Percentiles rank a stretch among this genome's conserved stretches.
Evolutionary conservation across 2,888 invertebrate genomes (phyloP).

Genomic region (Tuberolachnus salignus): DNA sequence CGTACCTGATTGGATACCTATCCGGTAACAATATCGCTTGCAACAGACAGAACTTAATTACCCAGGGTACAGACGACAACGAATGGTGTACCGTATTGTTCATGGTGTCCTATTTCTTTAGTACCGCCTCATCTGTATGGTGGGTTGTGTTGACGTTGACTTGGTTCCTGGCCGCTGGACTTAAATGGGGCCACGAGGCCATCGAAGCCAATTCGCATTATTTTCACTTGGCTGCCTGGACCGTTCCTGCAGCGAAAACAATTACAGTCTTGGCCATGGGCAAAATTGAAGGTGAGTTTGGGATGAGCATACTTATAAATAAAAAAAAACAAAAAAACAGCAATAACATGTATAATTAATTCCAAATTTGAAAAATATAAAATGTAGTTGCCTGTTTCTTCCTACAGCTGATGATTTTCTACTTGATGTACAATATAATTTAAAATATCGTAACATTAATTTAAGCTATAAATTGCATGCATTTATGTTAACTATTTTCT

Average conservation of each 20-base stretch:
- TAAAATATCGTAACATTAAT: too few relatives aligned
- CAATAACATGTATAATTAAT: too few relatives aligned
- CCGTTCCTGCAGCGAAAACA: constrained; percentile 92
- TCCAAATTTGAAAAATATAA: background rate
- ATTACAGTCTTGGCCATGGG: constrained; percentile 94
- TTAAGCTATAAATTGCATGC: too few relatives aligned
- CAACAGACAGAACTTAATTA: constrained; percentile 72
- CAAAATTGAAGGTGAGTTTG: constrained; percentile 88
- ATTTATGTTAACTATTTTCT: too few relatives aligned
- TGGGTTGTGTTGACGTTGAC: constrained; percentile 95
- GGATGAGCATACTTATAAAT: too few relatives aligned
- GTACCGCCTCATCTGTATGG: constrained; percentile 97
- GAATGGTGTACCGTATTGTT: constrained; percentile 90
- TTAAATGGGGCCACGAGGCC: constrained; percentile 98
- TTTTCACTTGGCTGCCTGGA: constrained; percentile 98
- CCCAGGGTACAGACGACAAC: constrained; percentile 62
- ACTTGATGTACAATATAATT: too few relatives aligned
- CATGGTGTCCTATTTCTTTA: constrained; percentile 95
- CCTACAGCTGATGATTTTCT: too few relatives aligned
- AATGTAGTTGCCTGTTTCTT: too few relatives aligned
- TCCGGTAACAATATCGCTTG: constrained; percentile 84
- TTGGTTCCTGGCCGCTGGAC: constrained; percentile 94
- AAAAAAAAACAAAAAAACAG: too few relatives aligned
- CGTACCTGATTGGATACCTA: constrained; percentile 86
- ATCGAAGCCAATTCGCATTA: constrained; percentile 97